These are phyloP conservation scores for Sardina pilchardus DNA, from an alignment of 2,113 vertebrate genomes.

Conservation along the genomic window DNA sequence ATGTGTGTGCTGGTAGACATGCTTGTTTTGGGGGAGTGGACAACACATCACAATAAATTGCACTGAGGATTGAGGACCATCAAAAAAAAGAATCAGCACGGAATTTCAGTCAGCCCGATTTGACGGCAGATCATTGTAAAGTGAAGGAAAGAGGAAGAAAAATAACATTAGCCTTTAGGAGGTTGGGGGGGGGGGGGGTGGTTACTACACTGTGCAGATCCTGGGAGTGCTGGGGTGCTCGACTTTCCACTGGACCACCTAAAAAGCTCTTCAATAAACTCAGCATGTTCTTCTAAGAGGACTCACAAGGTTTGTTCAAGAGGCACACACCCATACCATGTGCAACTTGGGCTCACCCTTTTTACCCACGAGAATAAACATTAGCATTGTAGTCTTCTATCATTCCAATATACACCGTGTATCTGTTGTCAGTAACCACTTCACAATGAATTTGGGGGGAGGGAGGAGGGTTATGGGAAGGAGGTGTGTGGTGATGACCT, in stretches of 20 bases:
- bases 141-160: conserved; percentile 48
- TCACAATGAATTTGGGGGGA: background rate
- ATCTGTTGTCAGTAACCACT: background rate
- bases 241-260: conserved; percentile 74
- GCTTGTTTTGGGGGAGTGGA: background rate
- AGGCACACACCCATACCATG: conserved; percentile 63
- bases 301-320: conserved; percentile 58
- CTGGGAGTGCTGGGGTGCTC: conserved; percentile 59
- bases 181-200: conserved; percentile 43
- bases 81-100: background rate
- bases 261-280: conserved; percentile 69
- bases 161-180: conserved; percentile 65
- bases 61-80: background rate
- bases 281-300: conserved; percentile 60
- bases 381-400: conserved; percentile 5
- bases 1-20: background rate
- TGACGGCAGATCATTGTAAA: conserved; percentile 37
- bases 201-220: conserved; percentile 70
- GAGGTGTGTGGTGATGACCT: background rate
- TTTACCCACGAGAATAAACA: background rate
- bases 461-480: background rate
- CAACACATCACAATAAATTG: background rate
- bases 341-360: background rate
- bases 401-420: background rate
- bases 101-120: background rate